These are phyloP conservation scores for Coregonus clupeaformis DNA, from an alignment of 2,113 vertebrate species.

Conservation along the genomic window DNA sequence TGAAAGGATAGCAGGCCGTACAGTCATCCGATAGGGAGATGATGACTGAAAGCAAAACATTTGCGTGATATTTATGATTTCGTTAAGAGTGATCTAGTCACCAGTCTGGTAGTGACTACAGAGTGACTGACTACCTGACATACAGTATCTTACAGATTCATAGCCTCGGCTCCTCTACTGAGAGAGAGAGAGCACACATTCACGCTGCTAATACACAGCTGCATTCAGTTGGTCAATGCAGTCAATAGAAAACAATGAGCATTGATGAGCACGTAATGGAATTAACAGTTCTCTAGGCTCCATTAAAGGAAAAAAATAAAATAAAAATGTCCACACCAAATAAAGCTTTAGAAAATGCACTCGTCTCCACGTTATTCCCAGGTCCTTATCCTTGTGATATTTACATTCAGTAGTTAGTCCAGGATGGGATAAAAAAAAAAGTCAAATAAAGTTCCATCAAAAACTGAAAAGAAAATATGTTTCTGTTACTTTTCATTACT, in stretches of 20 bases:
- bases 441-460: conserved; percentile 26
- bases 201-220: conserved; percentile 32
- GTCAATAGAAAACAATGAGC: conserved; percentile 34
- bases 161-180: too few relatives aligned
- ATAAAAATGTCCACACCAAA: conserved; percentile 37
- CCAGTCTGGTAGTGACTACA: conserved; percentile 5
- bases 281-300: conserved; percentile 11
- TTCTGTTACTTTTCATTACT: conserved; percentile 28
- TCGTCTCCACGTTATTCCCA: conserved; percentile 40
- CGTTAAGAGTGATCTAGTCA: not conserved
- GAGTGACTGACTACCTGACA: not conserved
- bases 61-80: not conserved
- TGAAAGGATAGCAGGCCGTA: conserved; percentile 16
- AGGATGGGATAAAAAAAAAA: conserved; percentile 32
- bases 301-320: conserved; percentile 1
- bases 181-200: conserved; percentile 40
- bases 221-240: conserved; percentile 48
- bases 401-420: conserved; percentile 71
- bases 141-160: conserved; percentile 23
- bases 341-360: conserved; percentile 72
- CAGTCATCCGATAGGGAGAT: not conserved
- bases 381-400: conserved; percentile 52
- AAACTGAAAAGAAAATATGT: conserved; percentile 2
- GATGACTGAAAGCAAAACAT: conserved; percentile 11
- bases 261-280: not conserved